Evolutionary conservation across 2,797 vertebrate genomes (phyloP).

Genomic region (Eulemur mongoz): DNA sequence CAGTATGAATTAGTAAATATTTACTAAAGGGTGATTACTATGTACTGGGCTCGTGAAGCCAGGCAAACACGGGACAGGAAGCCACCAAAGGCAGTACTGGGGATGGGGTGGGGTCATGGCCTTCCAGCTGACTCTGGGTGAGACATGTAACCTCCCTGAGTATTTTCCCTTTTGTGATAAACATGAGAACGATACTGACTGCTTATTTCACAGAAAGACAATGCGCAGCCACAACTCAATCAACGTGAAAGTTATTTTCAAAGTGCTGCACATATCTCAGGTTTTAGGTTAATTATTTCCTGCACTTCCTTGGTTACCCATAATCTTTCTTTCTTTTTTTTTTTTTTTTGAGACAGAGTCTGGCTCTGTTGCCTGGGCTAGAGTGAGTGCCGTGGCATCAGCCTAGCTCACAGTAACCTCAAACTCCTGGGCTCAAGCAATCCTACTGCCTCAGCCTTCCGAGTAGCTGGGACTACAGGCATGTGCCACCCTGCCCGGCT

Average conservation of each 20-base stretch:
- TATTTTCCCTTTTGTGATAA: not conserved
- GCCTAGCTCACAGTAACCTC: no score
- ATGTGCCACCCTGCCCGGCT: no score
- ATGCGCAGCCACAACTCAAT: rapidly evolving
- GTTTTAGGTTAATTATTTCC: not conserved
- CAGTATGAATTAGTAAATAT: not conserved
- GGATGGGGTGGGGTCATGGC: not conserved
- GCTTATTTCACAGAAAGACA: not conserved
- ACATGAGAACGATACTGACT: not conserved
- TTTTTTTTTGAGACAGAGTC: no score
- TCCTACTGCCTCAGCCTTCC: no score
- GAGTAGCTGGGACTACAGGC: no score
- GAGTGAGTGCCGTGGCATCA: no score
- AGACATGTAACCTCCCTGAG: not conserved
- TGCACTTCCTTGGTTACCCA: not conserved
- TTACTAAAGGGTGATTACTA: not conserved
- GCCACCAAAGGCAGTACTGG: not conserved
- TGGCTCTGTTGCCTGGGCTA: no score
- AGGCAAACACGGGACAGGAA: not conserved
- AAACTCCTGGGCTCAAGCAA: no score
- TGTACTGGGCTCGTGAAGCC: not conserved
- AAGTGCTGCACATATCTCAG: not conserved
- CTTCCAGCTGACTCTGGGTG: not conserved
- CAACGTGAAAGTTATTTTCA: not conserved
- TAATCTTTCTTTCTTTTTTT: not conserved